A percentile compares a stretch with the other conserved stretches of the same genome.
phyloP scores from a whole-genome alignment of 2,113 vertebrate genomes.

The Formicarius rufipectus region DNA sequence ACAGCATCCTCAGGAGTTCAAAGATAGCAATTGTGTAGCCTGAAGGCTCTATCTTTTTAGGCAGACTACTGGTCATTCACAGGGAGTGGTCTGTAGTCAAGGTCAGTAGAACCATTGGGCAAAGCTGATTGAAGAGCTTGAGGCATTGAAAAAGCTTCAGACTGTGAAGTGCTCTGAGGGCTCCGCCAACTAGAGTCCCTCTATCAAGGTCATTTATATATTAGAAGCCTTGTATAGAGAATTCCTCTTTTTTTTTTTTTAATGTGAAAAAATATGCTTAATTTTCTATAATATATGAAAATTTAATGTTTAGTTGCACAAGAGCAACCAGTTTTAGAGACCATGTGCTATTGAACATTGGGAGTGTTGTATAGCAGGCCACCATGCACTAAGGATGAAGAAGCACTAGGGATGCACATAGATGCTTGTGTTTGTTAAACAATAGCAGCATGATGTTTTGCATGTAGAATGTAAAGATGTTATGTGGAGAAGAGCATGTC shows the following conservation, averaged over 20 bases:
- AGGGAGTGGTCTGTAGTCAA: background rate
- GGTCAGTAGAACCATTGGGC: background rate
- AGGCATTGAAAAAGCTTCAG: background rate
- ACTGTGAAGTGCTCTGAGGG: background rate
- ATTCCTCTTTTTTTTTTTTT: background rate
- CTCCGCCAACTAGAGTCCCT: background rate
- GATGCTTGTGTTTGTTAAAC: background rate
- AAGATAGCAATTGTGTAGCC: background rate
- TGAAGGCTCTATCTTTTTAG: background rate
- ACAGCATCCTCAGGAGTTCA: background rate
- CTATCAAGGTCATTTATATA: background rate
- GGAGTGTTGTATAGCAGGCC: background rate
- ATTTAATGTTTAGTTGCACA: background rate
- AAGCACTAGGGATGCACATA: background rate
- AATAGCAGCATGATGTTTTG: background rate
- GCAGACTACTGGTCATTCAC: background rate
- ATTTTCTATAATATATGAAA: background rate
- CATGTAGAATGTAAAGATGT: background rate
- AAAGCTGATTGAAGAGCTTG: background rate
- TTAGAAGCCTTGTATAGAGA: background rate
- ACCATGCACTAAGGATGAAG: background rate
- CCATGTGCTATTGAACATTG: background rate
- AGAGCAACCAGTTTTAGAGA: background rate
- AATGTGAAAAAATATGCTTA: background rate
- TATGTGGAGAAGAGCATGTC: background rate